A percentile compares a stretch with the other conserved stretches of the same genome.
These are phyloP conservation scores for Seriola quinqueradiata DNA, from an alignment of 2,113 vertebrate species.

Conservation along the genomic window DNA sequence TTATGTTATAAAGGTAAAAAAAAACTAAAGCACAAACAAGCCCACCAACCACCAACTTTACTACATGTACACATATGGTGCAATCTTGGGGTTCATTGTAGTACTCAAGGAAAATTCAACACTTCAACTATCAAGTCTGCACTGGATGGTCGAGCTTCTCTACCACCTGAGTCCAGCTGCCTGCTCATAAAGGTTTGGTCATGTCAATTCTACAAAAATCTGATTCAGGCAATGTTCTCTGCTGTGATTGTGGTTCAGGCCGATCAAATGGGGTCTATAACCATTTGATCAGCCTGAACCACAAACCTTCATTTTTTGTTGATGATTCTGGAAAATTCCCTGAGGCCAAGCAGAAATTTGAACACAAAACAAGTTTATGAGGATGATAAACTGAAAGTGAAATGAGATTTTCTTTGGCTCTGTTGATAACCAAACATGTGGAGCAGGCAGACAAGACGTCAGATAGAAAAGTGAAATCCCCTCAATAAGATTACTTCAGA, in stretches of 20 bases:
- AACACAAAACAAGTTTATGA: conserved; percentile 22
- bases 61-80: not conserved
- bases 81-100: not conserved
- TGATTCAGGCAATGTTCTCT: no score
- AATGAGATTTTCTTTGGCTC: conserved; percentile 34
- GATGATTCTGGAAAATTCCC: not conserved
- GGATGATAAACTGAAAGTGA: conserved; percentile 35
- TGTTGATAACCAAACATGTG: not conserved
- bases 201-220: no score
- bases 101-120: not conserved
- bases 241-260: no score
- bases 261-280: no score
- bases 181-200: no score
- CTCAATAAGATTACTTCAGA: conserved; percentile 55
- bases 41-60: not conserved
- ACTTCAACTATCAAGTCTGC: no score
- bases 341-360: not conserved
- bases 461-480: conserved; percentile 46
- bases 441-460: conserved; percentile 35
- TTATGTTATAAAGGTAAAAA: not conserved
- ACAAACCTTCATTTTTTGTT: not conserved
- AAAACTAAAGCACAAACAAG: not conserved
- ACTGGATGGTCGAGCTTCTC: no score
- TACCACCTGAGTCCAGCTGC: no score
- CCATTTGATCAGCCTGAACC: no score